phyloP scores from a whole-genome alignment of 2,888 invertebrate genomes.

The Diabrotica balteata region DNA sequence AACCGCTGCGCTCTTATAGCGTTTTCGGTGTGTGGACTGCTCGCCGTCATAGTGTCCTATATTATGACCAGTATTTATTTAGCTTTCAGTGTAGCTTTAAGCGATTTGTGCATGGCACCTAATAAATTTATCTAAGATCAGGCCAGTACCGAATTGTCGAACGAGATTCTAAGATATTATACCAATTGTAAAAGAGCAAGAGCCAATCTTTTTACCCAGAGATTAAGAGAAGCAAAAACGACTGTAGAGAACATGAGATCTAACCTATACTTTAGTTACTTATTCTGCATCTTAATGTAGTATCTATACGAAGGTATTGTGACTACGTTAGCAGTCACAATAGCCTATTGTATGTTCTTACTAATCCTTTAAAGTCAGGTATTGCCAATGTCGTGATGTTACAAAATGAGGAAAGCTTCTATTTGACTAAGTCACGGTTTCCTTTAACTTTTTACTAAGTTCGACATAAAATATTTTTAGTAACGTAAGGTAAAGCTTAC shows the following conservation, averaged over 20 bases:
- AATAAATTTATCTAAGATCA: constrained; percentile 60
- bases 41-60: constrained; percentile 90
- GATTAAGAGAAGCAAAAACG: constrained; percentile 73
- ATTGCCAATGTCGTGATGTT: too few relatives aligned
- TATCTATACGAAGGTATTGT: too few relatives aligned
- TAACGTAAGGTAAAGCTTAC: too few relatives aligned
- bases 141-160: constrained; percentile 55
- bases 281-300: too few relatives aligned
- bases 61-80: constrained; percentile 87
- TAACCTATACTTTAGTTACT: constrained; percentile 58
- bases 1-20: constrained; percentile 88
- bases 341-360: too few relatives aligned
- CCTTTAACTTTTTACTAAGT: too few relatives aligned
- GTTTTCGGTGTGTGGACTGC: constrained; percentile 85
- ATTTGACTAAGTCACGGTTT: too few relatives aligned
- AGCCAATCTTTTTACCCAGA: constrained; percentile 82
- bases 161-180: constrained; percentile 64
- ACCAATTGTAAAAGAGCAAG: constrained; percentile 83
- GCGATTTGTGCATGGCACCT: constrained; percentile 76
- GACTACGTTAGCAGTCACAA: too few relatives aligned
- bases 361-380: too few relatives aligned
- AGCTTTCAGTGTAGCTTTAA: constrained; percentile 77
- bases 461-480: too few relatives aligned
- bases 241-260: constrained; percentile 61
- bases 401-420: too few relatives aligned